A percentile compares a stretch with the other conserved stretches of the same genome.
These are phyloP conservation scores for Bettongia penicillata DNA, from an alignment of 2,113 vertebrate species.

Conservation along the genomic window DNA sequence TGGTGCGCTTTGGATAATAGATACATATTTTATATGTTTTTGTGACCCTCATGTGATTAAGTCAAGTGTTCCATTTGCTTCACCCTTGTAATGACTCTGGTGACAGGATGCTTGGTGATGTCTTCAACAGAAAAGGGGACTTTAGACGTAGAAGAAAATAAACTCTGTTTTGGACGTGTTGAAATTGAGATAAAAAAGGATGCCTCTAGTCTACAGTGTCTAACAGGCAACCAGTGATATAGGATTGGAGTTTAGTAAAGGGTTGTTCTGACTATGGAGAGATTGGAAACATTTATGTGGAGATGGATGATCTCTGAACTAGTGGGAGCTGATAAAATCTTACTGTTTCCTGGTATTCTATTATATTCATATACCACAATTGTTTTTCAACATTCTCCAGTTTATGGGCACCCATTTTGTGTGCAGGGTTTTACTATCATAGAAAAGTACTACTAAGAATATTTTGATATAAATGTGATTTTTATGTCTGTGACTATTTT, in stretches of 20 bases:
- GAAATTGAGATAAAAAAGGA: neutral
- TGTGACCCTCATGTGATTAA: neutral
- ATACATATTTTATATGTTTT: neutral
- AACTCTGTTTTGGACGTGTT: neutral
- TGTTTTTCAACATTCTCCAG: neutral
- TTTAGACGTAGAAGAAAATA: neutral
- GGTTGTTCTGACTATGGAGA: neutral
- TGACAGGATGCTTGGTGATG: neutral
- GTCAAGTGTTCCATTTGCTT: neutral
- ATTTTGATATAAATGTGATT: neutral
- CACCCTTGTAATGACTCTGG: neutral
- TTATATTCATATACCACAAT: neutral
- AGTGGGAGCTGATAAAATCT: neutral
- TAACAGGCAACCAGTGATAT: neutral
- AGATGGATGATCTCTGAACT: neutral
- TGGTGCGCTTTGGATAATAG: neutral
- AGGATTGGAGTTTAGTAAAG: neutral
- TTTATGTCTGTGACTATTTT: neutral
- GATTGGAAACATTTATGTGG: neutral
- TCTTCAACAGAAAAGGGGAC: neutral
- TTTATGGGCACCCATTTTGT: neutral
- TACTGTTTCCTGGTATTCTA: neutral
- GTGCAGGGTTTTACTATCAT: neutral
- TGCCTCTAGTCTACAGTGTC: neutral
- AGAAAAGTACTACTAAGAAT: neutral